Percentiles rank a stretch among this genome's conserved stretches.
phyloP scores from a whole-genome alignment of 2,113 vertebrate species.

The Odocoileus hemionus region DNA sequence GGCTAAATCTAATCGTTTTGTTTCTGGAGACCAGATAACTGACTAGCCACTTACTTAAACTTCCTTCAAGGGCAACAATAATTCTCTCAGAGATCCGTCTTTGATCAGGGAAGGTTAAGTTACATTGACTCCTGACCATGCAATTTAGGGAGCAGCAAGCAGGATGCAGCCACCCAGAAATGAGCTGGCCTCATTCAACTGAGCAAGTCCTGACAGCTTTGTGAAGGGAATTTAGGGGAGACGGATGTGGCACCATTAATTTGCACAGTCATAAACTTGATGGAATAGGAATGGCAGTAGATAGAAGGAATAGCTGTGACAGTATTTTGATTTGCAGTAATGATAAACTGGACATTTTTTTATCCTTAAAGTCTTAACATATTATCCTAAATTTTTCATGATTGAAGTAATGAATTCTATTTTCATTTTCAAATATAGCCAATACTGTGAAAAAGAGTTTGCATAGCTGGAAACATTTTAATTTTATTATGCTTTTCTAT shows the following conservation, averaged over 20 bases:
- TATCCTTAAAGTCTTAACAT: neutral
- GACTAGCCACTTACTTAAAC: constrained; percentile 59
- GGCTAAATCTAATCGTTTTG: constrained; percentile 39
- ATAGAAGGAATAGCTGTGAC: neutral
- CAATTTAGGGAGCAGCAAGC: neutral
- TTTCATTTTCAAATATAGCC: neutral
- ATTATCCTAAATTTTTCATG: neutral
- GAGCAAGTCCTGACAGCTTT: neutral
- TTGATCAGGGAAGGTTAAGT: constrained; percentile 35
- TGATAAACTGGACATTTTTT: neutral
- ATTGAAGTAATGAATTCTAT: neutral
- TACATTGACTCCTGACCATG: constrained; percentile 36
- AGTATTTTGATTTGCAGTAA: neutral
- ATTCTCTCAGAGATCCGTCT: neutral
- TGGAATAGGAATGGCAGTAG: neutral
- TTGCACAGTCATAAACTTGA: neutral
- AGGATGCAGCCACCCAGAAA: neutral
- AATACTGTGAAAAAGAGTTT: neutral
- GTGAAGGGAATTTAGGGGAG: neutral
- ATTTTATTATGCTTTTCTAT: neutral
- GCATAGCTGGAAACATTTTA: neutral
- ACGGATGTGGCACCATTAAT: neutral
- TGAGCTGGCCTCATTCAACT: neutral
- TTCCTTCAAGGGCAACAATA: constrained; percentile 46
- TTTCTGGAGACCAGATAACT: constrained; percentile 62